phyloP scores from a whole-genome alignment of 2,888 invertebrate species.

The Nipponacmea schrenckii region DNA sequence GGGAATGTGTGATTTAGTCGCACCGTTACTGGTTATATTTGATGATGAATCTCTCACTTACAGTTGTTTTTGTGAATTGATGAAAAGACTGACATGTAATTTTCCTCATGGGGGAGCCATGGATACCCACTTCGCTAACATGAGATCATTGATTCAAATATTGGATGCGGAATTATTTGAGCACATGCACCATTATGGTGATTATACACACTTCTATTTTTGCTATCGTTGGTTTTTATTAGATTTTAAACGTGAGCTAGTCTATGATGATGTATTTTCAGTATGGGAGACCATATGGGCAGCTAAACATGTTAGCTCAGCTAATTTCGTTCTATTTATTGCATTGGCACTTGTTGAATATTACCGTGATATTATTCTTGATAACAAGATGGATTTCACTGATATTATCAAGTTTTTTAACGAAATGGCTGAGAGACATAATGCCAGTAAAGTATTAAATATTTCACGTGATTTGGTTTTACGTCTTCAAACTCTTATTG shows the following conservation, averaged over 20 bases:
- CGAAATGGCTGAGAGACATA: constrained; percentile 98
- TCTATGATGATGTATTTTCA: constrained; percentile 90
- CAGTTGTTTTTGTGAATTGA: constrained; percentile 89
- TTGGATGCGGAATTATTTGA: constrained; percentile 93
- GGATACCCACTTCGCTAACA: constrained; percentile 95
- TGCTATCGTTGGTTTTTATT: constrained; percentile 97
- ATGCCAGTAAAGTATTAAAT: constrained; percentile 83
- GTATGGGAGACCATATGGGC: constrained; percentile 98
- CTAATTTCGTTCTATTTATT: constrained; percentile 91
- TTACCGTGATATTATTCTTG: constrained; percentile 92
- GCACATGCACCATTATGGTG: constrained; percentile 92
- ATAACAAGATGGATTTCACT: constrained; percentile 97
- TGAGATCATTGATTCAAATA: constrained; percentile 80
- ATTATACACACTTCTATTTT: constrained; percentile 97
- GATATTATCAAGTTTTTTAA: constrained; percentile 91
- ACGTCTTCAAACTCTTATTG: constrained; percentile 90
- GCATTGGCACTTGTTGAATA: constrained; percentile 91
- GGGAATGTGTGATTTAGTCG: constrained; percentile 96
- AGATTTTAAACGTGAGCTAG: constrained; percentile 93
- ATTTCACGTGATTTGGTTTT: constrained; percentile 87
- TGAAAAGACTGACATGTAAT: constrained; percentile 90
- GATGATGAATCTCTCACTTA: constrained; percentile 90
- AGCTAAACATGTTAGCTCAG: constrained; percentile 85
- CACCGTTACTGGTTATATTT: constrained; percentile 90
- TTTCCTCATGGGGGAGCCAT: constrained; percentile 91